Evolutionary conservation across 2,113 vertebrate species (phyloP).

Genomic region (Numida meleagris): DNA sequence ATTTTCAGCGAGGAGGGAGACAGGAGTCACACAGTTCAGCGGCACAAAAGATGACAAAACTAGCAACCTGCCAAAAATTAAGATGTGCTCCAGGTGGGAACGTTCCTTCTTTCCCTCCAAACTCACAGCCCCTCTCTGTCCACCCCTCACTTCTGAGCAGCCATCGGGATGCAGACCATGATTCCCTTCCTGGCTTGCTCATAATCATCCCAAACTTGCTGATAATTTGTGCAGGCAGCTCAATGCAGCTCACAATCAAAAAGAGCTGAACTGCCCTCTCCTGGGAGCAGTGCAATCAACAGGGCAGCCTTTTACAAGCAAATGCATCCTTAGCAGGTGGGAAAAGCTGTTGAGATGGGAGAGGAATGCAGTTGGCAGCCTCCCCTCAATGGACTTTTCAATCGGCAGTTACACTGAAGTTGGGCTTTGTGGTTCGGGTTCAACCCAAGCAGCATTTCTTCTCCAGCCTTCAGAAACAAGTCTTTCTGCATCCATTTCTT

Average conservation of each 20-base stretch:
- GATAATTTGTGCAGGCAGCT: background rate
- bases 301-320: background rate
- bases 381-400: background rate
- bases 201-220: background rate
- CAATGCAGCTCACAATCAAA: background rate
- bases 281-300: conserved; percentile 35
- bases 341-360: background rate
- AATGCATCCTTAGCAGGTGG: background rate
- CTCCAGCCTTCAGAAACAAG: background rate
- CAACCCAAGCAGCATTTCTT: background rate
- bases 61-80: background rate
- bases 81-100: background rate
- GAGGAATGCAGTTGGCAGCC: background rate
- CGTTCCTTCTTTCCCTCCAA: background rate
- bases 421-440: background rate
- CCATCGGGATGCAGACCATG: background rate
- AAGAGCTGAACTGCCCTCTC: conserved; percentile 57
- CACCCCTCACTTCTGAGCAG: background rate
- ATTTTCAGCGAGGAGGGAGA: background rate
- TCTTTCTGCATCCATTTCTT: conserved; percentile 13
- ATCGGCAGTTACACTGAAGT: background rate
- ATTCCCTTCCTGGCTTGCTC: background rate
- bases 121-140: background rate
- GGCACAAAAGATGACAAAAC: background rate
- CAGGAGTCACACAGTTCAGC: background rate